Percentiles rank a stretch among this genome's conserved stretches.
Conservation (phyloP, 2,888 invertebrate species). For the Cheilosia grossa region DNA sequence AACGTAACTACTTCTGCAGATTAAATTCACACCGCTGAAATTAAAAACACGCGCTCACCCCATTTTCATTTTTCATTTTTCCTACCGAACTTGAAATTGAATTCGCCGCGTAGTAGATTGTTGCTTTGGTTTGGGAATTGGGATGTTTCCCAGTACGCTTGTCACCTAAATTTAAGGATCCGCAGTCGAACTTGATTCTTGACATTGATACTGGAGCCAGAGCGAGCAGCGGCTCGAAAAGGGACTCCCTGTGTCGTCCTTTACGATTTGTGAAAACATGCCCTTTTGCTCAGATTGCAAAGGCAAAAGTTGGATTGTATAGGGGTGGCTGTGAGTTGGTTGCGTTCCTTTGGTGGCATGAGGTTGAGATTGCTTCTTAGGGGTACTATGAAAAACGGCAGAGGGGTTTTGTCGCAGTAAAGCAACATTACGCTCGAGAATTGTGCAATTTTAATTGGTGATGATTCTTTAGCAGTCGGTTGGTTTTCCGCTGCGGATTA, state of each 20-base stretch:
- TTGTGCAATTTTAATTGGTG: slow-evolving; percentile 37
- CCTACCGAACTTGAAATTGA: slow-evolving; percentile 37
- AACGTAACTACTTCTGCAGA: slow-evolving; percentile 17
- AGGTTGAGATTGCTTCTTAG: too few relatives aligned
- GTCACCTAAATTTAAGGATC: slow-evolving; percentile 57
- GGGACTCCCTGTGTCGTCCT: not conserved
- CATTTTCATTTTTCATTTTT: slow-evolving; percentile 45
- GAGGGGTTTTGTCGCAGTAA: slow-evolving; percentile 33
- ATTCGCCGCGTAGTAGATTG: slow-evolving; percentile 8
- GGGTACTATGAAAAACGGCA: not conserved
- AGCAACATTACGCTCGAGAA: slow-evolving; percentile 27
- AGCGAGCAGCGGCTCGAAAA: not conserved
- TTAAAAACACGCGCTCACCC: slow-evolving; percentile 14
- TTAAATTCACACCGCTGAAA: slow-evolving; percentile 40
- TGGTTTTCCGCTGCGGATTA: slow-evolving; percentile 2
- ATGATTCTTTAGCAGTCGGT: not conserved
- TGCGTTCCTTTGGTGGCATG: not conserved
- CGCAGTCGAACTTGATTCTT: slow-evolving; percentile 37
- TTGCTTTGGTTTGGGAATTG: not conserved
- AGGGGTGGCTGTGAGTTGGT: not conserved
- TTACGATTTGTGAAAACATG: slow-evolving; percentile 4
- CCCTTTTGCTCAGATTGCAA: slow-evolving; percentile 23
- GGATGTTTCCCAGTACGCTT: slow-evolving; percentile 15
- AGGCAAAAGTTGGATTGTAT: not conserved
- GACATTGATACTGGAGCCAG: slow-evolving; percentile 30